Evolutionary conservation across 2,797 vertebrate species (phyloP).

Genomic region (Pseudocheirus occidentalis): DNA sequence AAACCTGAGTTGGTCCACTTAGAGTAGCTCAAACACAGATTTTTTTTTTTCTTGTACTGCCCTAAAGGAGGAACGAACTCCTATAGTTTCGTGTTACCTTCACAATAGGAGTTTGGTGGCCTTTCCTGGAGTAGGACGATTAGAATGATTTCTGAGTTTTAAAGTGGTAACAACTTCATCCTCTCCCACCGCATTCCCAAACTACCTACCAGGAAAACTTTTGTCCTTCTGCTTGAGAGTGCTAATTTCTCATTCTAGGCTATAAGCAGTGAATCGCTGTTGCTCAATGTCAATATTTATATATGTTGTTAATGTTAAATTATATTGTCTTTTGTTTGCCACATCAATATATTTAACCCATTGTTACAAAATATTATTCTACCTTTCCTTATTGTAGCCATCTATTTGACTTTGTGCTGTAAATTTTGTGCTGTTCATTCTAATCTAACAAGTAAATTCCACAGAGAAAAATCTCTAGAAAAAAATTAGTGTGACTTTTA

Average conservation of each 20-base stretch:
- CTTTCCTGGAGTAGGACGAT: not conserved
- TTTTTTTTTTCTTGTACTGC: not conserved
- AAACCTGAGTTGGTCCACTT: not conserved
- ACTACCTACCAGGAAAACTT: not conserved
- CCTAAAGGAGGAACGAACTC: not conserved
- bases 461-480: not conserved
- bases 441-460: not conserved
- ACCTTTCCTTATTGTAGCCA: not conserved
- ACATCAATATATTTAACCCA: slow-evolving; percentile 28
- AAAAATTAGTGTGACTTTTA: not conserved
- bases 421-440: not conserved
- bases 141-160: not conserved
- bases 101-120: not conserved
- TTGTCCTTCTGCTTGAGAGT: slow-evolving; percentile 5
- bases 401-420: not conserved
- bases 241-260: slow-evolving; percentile 28
- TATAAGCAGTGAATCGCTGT: slow-evolving; percentile 1
- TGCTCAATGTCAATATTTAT: not conserved
- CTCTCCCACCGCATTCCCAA: not conserved
- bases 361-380: not conserved
- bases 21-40: not conserved
- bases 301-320: slow-evolving; percentile 32
- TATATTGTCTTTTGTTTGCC: slow-evolving; percentile 46
- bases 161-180: not conserved
- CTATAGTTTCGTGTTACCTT: not conserved